Evolutionary conservation across 2,113 vertebrate genomes (phyloP).

Genomic region (Guaruba guarouba): DNA sequence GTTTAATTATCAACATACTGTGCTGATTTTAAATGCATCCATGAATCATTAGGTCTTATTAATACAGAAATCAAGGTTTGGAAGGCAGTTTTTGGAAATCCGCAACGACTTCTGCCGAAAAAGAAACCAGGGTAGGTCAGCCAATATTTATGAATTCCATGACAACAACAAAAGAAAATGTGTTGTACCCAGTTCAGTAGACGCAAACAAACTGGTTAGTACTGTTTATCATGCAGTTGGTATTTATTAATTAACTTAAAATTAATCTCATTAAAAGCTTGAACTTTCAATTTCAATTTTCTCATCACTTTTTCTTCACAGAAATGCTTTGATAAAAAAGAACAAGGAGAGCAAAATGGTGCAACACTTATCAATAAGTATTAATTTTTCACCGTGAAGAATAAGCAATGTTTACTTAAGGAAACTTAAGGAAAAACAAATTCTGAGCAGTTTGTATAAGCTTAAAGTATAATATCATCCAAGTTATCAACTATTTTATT

Average conservation of each 20-base stretch:
- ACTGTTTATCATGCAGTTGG: neutral
- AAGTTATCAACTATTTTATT: neutral
- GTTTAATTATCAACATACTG: neutral
- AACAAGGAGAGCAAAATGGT: neutral
- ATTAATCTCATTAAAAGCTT: neutral
- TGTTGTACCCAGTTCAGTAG: neutral
- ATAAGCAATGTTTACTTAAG: neutral
- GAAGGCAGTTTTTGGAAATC: constrained; percentile 12
- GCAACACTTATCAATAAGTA: neutral
- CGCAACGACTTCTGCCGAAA: neutral
- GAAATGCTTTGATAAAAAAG: neutral
- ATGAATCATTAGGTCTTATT: neutral
- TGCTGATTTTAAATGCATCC: neutral
- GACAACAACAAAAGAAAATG: neutral
- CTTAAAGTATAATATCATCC: neutral
- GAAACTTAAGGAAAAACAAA: neutral
- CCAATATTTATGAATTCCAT: constrained; percentile 38
- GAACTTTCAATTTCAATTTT: neutral
- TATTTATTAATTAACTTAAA: constrained; percentile 38
- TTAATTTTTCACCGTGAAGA: neutral
- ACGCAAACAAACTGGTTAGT: neutral
- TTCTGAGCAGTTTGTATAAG: neutral
- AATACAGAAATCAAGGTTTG: neutral
- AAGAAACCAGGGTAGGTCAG: neutral
- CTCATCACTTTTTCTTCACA: neutral